phyloP scores from a whole-genome alignment of 2,888 invertebrate genomes.

The Diploptera punctata region DNA sequence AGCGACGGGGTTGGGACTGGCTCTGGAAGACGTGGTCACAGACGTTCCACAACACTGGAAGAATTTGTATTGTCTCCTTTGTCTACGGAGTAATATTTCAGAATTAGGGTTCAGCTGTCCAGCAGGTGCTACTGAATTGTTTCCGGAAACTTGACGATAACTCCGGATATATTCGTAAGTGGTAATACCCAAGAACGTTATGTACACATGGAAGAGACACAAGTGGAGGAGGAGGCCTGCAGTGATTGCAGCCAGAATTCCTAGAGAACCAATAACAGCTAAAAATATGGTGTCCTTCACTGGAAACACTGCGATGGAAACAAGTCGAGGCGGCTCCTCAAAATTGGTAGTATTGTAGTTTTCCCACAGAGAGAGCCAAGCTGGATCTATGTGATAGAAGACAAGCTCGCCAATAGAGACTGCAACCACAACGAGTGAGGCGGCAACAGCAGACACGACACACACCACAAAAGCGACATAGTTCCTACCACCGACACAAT shows the following conservation, averaged over 20 bases:
- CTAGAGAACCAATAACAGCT: conserved; percentile 67
- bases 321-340: conserved; percentile 42
- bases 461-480: conserved; percentile 85
- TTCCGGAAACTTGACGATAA: neutral
- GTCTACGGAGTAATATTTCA: neutral
- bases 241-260: conserved; percentile 74
- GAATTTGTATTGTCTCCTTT: neutral
- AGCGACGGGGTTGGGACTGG: neutral
- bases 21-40: neutral
- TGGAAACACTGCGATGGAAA: conserved; percentile 41
- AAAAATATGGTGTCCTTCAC: conserved; percentile 66
- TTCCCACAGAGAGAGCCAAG: conserved; percentile 28
- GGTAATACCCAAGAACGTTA: conserved; percentile 81
- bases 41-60: neutral
- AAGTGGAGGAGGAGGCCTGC: conserved; percentile 81
- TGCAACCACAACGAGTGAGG: conserved; percentile 71
- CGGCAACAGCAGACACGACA: conserved; percentile 77
- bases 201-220: conserved; percentile 88
- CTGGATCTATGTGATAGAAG: conserved; percentile 65
- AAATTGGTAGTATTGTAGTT: conserved; percentile 40
- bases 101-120: neutral
- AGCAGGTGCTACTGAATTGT: neutral
- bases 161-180: conserved; percentile 86
- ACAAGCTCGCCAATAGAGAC: conserved; percentile 74
- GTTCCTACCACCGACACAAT: conserved; percentile 92